Evolutionary conservation across 1,140 invertebrate genomes (phyloP).

Genomic region (Holotrichia oblita): DNA sequence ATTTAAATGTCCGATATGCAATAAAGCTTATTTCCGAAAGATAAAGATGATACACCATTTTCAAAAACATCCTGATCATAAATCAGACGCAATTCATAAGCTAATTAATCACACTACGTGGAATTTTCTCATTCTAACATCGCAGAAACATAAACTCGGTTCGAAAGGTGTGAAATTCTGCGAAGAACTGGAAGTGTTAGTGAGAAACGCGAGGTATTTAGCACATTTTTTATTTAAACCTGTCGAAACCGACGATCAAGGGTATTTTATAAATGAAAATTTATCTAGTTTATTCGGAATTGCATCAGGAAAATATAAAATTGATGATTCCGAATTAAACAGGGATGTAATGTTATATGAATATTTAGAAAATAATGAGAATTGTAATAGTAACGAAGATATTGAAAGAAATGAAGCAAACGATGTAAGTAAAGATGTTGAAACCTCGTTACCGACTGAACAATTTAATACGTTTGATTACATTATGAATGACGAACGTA

Average conservation of each 20-base stretch:
- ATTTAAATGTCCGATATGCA: slow-evolving; percentile 68
- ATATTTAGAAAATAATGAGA: slow-evolving; percentile 35
- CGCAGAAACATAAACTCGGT: slow-evolving; percentile 51
- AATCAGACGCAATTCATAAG: slow-evolving; percentile 53
- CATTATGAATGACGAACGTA: background rate
- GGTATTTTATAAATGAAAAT: slow-evolving; percentile 51
- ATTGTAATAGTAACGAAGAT: slow-evolving; percentile 1
- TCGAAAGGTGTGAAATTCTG: slow-evolving; percentile 56
- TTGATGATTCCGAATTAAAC: slow-evolving; percentile 56
- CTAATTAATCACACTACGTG: slow-evolving; percentile 54
- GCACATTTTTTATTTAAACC: slow-evolving; percentile 56
- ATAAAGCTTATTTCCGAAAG: slow-evolving; percentile 67
- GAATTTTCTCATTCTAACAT: slow-evolving; percentile 56
- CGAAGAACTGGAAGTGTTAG: slow-evolving; percentile 54
- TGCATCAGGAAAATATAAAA: slow-evolving; percentile 53
- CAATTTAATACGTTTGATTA: background rate
- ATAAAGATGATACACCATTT: slow-evolving; percentile 70
- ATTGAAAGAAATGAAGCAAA: background rate
- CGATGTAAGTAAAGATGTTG: background rate
- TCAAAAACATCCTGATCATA: slow-evolving; percentile 71
- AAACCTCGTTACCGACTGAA: background rate
- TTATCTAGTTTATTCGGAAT: slow-evolving; percentile 53
- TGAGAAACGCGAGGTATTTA: slow-evolving; percentile 53
- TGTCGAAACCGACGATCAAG: slow-evolving; percentile 46
- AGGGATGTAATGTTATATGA: slow-evolving; percentile 53